phyloP scores from a whole-genome alignment of 2,113 vertebrate genomes.

The Synodontis membranacea region DNA sequence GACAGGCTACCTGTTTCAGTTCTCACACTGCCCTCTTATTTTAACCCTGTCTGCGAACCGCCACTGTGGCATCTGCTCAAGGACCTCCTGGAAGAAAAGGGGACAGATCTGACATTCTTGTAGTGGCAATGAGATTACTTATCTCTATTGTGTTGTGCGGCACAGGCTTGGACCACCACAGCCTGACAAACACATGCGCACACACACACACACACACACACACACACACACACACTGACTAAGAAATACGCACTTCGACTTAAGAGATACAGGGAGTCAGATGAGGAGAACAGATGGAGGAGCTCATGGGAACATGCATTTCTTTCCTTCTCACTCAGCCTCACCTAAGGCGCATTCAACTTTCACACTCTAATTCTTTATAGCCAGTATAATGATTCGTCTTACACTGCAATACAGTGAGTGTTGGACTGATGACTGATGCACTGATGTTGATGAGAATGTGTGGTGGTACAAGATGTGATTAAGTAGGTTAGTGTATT shows the following conservation, averaged over 20 bases:
- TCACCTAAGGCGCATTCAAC: background rate
- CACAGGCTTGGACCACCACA: conserved; percentile 52
- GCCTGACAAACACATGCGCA: conserved; percentile 27
- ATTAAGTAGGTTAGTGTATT: background rate
- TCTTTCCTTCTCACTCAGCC: background rate
- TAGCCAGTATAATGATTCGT: background rate
- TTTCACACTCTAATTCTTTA: background rate
- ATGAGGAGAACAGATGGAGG: conserved; percentile 31
- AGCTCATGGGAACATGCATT: conserved; percentile 9
- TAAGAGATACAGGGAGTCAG: background rate
- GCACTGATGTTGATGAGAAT: background rate
- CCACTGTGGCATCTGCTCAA: conserved; percentile 59
- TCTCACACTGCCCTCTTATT: conserved; percentile 41
- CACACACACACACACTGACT: conserved; percentile 5
- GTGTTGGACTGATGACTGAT: background rate
- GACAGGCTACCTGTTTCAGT: conserved; percentile 20
- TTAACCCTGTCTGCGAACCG: conserved; percentile 53
- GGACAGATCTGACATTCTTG: conserved; percentile 64
- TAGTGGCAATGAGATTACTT: conserved; percentile 63
- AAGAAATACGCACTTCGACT: no score
- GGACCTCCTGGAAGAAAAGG: conserved; percentile 65
- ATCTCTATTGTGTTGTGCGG: conserved; percentile 54
- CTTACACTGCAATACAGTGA: background rate
- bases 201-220: conserved; percentile 35
- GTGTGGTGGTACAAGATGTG: background rate